Evolutionary conservation across 2,888 invertebrate genomes (phyloP).

Genomic region (Sarcophaga carnaria): DNA sequence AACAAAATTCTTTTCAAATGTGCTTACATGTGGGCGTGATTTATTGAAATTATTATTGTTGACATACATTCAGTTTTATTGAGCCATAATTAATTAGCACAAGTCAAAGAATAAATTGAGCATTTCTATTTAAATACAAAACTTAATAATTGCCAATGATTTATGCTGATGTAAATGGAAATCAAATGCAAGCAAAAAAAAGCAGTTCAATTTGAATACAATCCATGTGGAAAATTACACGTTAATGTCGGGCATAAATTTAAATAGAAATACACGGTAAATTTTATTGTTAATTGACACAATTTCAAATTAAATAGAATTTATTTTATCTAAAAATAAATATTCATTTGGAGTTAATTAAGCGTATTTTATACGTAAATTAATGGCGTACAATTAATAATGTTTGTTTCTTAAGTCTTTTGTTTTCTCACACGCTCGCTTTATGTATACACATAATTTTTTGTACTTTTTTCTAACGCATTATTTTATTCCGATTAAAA

Average conservation of each 20-base stretch:
- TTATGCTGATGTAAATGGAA: constrained; percentile 40
- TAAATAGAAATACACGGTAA: constrained; percentile 1
- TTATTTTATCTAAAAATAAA: constrained; percentile 23
- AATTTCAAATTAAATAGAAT: neutral
- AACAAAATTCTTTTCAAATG: neutral
- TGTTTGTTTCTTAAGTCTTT: constrained; percentile 24
- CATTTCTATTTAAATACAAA: neutral
- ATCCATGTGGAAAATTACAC: constrained; percentile 33
- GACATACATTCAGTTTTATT: constrained; percentile 48
- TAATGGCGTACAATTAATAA: constrained; percentile 18
- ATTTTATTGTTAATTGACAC: constrained; percentile 9
- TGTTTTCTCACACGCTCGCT: neutral
- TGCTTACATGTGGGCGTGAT: constrained; percentile 42
- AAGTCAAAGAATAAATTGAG: constrained; percentile 22
- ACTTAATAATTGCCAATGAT: constrained; percentile 24
- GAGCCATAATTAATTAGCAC: constrained; percentile 55
- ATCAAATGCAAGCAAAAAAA: constrained; percentile 1
- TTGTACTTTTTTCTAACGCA: neutral
- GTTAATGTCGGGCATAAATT: neutral
- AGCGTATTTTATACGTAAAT: neutral
- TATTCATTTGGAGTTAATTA: constrained; percentile 22
- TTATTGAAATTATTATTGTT: constrained; percentile 49
- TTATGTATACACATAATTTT: neutral
- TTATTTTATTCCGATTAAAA: too few relatives aligned
- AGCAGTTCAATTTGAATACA: constrained; percentile 10